These are phyloP conservation scores for Microtus ochrogaster DNA, from an alignment of 2,113 vertebrate species.

Conservation along the genomic window DNA sequence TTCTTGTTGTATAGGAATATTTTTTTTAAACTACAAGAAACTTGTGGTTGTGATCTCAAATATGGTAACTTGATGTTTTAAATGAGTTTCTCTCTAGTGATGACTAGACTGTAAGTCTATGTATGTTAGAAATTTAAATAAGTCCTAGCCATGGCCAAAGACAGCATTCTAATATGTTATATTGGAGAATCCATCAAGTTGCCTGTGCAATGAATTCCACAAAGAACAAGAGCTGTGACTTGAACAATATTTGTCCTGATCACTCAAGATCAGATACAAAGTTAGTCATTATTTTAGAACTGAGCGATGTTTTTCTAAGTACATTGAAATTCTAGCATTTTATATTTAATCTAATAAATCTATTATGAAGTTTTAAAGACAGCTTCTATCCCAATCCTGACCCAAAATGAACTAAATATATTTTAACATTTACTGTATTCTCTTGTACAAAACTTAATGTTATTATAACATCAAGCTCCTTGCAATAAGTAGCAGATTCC, in stretches of 20 bases:
- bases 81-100: background rate
- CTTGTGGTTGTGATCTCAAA: background rate
- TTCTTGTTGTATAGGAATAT: background rate
- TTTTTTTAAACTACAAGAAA: background rate
- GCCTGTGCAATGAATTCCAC: background rate
- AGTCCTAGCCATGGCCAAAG: rapidly evolving
- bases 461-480: background rate
- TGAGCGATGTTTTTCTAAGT: background rate
- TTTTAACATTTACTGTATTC: background rate
- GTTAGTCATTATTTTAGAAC: background rate
- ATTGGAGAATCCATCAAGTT: background rate
- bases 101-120: background rate
- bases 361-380: conserved; percentile 11
- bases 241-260: background rate
- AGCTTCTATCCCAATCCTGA: background rate
- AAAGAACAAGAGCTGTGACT: background rate
- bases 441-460: conserved; percentile 36
- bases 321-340: background rate
- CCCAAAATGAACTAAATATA: background rate
- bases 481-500: background rate
- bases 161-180: background rate
- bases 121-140: background rate
- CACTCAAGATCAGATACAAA: background rate
- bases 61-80: background rate
- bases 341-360: background rate